A percentile compares a stretch with the other conserved stretches of the same genome.
These are phyloP conservation scores for Neogale vison DNA, from an alignment of 2,113 vertebrate genomes.

Conservation along the genomic window DNA sequence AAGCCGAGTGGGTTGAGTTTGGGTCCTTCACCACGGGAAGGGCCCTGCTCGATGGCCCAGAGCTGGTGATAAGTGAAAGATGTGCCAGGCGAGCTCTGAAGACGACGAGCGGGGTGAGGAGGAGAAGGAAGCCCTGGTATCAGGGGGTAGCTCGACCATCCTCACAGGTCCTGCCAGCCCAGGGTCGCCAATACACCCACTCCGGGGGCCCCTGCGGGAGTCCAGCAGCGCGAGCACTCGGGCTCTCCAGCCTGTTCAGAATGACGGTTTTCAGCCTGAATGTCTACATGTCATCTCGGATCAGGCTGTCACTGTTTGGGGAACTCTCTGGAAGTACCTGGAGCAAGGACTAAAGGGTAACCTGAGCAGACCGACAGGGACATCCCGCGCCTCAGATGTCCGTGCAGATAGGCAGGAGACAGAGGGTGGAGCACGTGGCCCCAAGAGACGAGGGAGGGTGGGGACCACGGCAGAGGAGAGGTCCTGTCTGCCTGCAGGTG, in stretches of 20 bases:
- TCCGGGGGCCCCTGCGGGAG: neutral
- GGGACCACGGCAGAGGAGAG: neutral
- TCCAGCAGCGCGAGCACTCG: neutral
- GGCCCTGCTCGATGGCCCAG: too few species aligned
- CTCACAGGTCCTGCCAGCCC: neutral
- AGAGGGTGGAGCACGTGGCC: accelerated
- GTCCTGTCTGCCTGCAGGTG: neutral
- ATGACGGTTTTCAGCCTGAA: neutral
- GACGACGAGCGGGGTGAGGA: neutral
- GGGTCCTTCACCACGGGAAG: neutral
- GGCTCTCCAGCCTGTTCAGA: neutral
- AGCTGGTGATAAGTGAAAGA: neutral
- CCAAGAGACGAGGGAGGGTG: neutral
- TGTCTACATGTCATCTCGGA: neutral
- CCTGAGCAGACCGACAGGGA: neutral
- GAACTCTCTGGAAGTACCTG: neutral
- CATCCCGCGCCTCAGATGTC: too few species aligned
- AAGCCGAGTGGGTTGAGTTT: neutral
- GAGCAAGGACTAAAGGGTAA: neutral
- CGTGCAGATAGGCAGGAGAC: neutral
- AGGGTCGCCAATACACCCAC: neutral
- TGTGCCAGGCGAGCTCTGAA: neutral
- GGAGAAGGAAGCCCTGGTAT: neutral
- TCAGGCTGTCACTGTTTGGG: neutral
- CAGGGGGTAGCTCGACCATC: neutral